Conservation (phyloP, 2,113 vertebrate genomes). For the Cervus canadensis region DNA sequence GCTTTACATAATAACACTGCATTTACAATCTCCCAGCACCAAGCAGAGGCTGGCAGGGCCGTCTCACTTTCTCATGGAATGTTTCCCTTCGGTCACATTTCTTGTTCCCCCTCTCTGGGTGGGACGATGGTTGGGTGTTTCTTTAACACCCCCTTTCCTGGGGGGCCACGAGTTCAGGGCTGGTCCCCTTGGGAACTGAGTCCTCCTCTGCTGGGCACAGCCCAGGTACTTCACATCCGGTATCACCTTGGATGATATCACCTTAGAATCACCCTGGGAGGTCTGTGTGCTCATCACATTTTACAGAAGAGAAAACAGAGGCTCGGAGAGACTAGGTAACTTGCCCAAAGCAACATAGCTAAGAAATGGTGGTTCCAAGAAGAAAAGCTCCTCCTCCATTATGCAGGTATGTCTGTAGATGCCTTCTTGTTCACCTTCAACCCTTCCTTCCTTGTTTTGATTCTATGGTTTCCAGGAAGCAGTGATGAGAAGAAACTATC, state of each 20-base stretch:
- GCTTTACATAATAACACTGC: conserved; percentile 70
- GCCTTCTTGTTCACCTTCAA: neutral
- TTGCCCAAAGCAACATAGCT: neutral
- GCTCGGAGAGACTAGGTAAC: neutral
- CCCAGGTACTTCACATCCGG: neutral
- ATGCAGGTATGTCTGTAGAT: neutral
- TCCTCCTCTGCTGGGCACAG: neutral
- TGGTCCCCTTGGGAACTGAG: neutral
- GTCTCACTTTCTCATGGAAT: neutral
- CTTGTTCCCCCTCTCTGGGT: neutral
- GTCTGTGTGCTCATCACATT: neutral
- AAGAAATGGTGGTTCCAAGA: neutral
- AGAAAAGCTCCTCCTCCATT: neutral
- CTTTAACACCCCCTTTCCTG: neutral
- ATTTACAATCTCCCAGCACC: conserved; percentile 63
- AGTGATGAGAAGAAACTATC: neutral
- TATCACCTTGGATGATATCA: too few relatives aligned
- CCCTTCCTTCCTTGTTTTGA: neutral
- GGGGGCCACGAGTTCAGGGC: neutral
- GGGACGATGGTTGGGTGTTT: neutral
- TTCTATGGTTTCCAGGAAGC: neutral
- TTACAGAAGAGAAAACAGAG: neutral
- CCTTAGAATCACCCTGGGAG: neutral
- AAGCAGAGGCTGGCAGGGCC: neutral
- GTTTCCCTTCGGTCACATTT: neutral